These are phyloP conservation scores for Arremon aurantiirostris DNA, from an alignment of 2,797 vertebrate species.

Conservation along the genomic window DNA sequence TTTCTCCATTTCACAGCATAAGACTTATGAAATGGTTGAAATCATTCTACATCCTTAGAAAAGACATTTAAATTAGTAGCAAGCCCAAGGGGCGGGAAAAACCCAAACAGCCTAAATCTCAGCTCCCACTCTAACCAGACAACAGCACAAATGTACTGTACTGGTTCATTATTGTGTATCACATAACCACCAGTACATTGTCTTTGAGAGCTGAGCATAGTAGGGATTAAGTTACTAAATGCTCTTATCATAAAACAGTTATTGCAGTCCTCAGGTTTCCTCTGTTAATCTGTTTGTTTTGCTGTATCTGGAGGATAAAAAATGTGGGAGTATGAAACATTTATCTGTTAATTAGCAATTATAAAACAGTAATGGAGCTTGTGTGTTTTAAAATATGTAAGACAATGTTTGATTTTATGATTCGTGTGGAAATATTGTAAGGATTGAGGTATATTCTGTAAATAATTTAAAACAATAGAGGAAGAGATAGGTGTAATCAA, in stretches of 20 bases:
- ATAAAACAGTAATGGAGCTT: constrained; percentile 4
- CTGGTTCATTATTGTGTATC: neutral
- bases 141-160: neutral
- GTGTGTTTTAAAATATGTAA: neutral
- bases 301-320: constrained; percentile 51
- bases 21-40: neutral
- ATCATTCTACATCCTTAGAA: neutral
- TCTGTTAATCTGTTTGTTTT: constrained; percentile 59
- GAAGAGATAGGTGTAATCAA: neutral
- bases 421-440: neutral
- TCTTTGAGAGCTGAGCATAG: neutral
- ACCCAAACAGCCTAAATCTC: neutral
- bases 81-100: neutral
- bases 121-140: neutral
- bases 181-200: neutral
- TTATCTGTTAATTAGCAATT: constrained; percentile 58
- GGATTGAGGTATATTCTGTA: neutral
- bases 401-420: neutral
- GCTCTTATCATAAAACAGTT: constrained; percentile 45
- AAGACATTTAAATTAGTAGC: neutral
- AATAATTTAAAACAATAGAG: neutral
- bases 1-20: neutral
- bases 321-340: constrained; percentile 51
- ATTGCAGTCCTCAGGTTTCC: constrained; percentile 47
- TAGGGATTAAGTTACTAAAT: constrained; percentile 35